These are phyloP conservation scores for Leptopilina syphax DNA, from an alignment of 2,888 invertebrate species.

Conservation along the genomic window DNA sequence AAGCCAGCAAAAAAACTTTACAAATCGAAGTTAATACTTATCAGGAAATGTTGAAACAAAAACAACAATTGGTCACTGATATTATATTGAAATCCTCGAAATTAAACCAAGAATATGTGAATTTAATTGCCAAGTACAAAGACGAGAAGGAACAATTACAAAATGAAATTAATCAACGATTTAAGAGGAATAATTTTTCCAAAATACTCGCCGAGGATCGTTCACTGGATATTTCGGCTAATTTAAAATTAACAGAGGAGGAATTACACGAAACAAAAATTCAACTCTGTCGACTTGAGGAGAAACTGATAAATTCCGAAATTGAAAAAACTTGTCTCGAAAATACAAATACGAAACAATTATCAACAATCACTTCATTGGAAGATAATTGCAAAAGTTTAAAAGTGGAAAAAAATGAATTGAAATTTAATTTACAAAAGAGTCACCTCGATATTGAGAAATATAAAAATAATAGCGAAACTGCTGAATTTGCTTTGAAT, in stretches of 20 bases:
- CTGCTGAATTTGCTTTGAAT: slow-evolving; percentile 58
- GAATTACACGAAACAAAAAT: slow-evolving; percentile 58
- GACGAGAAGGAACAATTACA: slow-evolving; percentile 59
- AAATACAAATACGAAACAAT: slow-evolving; percentile 58
- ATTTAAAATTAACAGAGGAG: slow-evolving; percentile 61
- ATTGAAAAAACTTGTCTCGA: slow-evolving; percentile 60
- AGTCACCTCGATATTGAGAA: slow-evolving; percentile 58
- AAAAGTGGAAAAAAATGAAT: slow-evolving; percentile 60
- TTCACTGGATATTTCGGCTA: slow-evolving; percentile 53
- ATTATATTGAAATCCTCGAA: slow-evolving; percentile 63
- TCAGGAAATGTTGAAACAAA: slow-evolving; percentile 63
- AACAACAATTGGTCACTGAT: slow-evolving; percentile 60
- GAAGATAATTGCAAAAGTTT: slow-evolving; percentile 61
- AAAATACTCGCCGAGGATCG: slow-evolving; percentile 17
- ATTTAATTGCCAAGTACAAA: slow-evolving; percentile 58
- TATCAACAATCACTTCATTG: slow-evolving; percentile 59
- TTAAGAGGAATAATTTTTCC: slow-evolving; percentile 8
- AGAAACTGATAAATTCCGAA: slow-evolving; percentile 59
- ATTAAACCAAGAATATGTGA: slow-evolving; percentile 59
- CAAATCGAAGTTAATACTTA: slow-evolving; percentile 66
- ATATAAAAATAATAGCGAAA: slow-evolving; percentile 61
- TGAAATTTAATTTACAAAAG: slow-evolving; percentile 52
- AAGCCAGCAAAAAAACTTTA: slow-evolving; percentile 64
- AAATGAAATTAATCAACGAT: slow-evolving; percentile 49
- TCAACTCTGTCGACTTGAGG: slow-evolving; percentile 59